These are phyloP conservation scores for Chymomyza caudatula DNA, from an alignment of 2,888 invertebrate genomes.

Conservation along the genomic window DNA sequence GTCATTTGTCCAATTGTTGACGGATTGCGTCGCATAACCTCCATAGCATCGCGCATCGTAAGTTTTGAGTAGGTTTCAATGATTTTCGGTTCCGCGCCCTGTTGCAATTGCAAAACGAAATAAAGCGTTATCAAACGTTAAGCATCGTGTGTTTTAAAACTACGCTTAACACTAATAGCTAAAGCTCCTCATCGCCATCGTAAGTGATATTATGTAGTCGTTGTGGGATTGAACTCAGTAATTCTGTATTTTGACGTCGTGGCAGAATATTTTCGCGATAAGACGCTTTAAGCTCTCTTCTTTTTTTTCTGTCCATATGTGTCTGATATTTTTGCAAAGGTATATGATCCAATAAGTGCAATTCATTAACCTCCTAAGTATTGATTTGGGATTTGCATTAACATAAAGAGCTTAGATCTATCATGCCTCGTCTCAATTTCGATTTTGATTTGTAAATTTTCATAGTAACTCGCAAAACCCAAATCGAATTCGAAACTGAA, in stretches of 20 bases:
- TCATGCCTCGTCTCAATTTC: not conserved
- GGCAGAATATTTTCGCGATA: not conserved
- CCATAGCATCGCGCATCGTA: constrained; percentile 95
- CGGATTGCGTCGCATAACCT: constrained; percentile 92
- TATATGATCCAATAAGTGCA: constrained; percentile 43
- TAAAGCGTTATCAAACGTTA: not conserved
- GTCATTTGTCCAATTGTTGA: constrained; percentile 92
- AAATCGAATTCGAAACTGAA: not conserved
- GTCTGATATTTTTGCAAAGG: constrained; percentile 40
- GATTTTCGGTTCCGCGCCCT: constrained; percentile 93
- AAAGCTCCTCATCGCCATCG: not conserved
- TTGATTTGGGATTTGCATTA: not conserved
- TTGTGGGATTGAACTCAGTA: constrained; percentile 6
- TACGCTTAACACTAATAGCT: not conserved
- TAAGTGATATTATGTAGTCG: not conserved
- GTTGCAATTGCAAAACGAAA: not conserved
- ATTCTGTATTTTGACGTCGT: not conserved
- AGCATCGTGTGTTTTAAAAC: not conserved
- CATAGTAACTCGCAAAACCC: too few species aligned
- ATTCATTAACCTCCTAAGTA: constrained; percentile 37
- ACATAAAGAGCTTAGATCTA: not conserved
- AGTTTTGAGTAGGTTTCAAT: constrained; percentile 95
- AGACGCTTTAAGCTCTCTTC: constrained; percentile 2
- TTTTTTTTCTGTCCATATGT: constrained; percentile 6
- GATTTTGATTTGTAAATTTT: not conserved